Evolutionary conservation across 2,113 vertebrate genomes (phyloP).

Genomic region (Gymnobelideus leadbeateri): DNA sequence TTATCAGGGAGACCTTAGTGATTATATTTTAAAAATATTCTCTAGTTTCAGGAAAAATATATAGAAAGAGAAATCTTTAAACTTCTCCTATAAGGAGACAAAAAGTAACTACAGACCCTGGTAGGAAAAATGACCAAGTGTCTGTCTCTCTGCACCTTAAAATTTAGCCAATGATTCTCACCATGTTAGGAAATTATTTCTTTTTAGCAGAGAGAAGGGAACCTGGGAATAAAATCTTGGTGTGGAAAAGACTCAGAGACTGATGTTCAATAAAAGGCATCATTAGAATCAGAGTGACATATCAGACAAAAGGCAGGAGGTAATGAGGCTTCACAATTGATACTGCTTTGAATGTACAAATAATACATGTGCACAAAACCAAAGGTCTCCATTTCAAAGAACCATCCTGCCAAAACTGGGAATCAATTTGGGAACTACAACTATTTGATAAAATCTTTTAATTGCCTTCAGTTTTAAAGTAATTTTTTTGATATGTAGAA

Average conservation of each 20-base stretch:
- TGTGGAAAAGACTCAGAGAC: neutral
- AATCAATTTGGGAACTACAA: neutral
- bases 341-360: fast-evolving
- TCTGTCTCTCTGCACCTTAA: neutral
- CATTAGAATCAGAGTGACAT: neutral
- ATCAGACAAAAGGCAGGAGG: neutral
- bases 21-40: neutral
- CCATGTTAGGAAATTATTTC: neutral
- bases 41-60: neutral
- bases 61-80: neutral
- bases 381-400: neutral
- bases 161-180: neutral
- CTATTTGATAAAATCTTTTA: fast-evolving
- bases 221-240: neutral
- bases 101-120: neutral
- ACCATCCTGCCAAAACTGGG: neutral
- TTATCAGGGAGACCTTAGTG: neutral
- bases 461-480: neutral
- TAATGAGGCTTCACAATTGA: neutral
- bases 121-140: neutral
- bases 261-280: neutral
- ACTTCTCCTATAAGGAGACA: neutral
- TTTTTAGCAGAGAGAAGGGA: conserved; percentile 14
- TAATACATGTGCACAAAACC: fast-evolving
- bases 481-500: neutral